Base-by-base conservation (phyloP, 2,113 vertebrate species). In the Aphelocoma coerulescens region DNA sequence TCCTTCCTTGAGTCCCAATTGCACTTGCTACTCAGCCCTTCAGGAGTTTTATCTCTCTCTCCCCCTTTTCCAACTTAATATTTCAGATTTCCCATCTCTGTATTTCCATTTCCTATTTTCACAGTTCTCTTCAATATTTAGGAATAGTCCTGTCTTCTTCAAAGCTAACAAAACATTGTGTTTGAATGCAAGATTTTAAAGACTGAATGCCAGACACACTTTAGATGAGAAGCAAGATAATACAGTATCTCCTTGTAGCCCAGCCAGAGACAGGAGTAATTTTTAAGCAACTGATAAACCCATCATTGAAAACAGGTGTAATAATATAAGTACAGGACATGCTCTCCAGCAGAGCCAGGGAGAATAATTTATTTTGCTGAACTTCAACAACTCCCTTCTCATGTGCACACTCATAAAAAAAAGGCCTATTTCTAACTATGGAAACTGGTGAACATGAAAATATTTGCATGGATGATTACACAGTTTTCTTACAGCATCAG, bases 221-320 rank as follows among this genome's bases (percentile, higher is more conserved):
- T 71, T 8, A 93, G 84, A 88, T 73, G 69, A 93, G 66, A 77
- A 77, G 52, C 19, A 88, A 92, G 85, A 94, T 85, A 95, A 80
- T 23, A 37, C 61, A 57, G 32, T 58, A 87, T 59, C 80, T 94
- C 91, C 80, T 58, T 62, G 54, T 75, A 75, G 80, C 20, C 44
- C 86, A 93, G 83, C 26, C 85, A 91, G 76, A 89, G 43, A 93
- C 7, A 5, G 57, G 51, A 92, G n/a, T 76, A 55, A 89, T 76
- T 95, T 92, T 91, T 81, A 97, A 95, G 83, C 66, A 88, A 84
- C 80, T 62, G 49, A 94, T 95, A 94, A 92, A 91, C 41, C 54
- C 77, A 89, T 85, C 88, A 94, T 75, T 95, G 90, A 92, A 93
- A 95, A 95, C 77, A 97, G 88, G 91, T 92, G 83, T 63, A 84